A percentile compares a stretch with the other conserved stretches of the same genome.
Conservation (phyloP, 1,140 invertebrate species). For the Hirudo medicinalis region DNA sequence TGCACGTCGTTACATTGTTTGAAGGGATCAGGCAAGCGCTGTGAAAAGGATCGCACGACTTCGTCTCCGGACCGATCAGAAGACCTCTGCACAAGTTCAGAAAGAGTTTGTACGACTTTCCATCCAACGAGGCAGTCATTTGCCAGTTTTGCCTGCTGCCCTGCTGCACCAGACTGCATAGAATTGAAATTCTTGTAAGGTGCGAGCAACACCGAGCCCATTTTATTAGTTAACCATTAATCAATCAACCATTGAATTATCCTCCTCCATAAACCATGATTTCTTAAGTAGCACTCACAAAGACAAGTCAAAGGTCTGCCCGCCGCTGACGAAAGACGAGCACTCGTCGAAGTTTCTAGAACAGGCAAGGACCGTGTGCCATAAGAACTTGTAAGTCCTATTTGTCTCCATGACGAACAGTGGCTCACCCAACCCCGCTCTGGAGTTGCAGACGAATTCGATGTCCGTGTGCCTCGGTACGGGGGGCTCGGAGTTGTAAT, state of each 20-base stretch:
- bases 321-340: not conserved
- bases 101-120: not conserved
- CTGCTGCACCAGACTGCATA: not conserved
- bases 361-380: conserved; percentile 10
- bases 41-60: not conserved
- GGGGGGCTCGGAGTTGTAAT: not conserved
- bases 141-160: conserved; percentile 1
- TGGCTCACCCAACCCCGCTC: not conserved
- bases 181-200: no score
- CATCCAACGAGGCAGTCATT: not conserved
- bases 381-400: conserved; percentile 9
- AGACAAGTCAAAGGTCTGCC: not conserved
- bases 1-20: not conserved
- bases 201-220: no score
- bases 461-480: conserved; percentile 14
- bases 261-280: no score
- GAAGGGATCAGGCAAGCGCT: not conserved
- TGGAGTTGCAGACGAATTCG: conserved; percentile 12
- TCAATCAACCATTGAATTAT: no score
- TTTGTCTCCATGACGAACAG: conserved; percentile 3
- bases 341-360: not conserved
- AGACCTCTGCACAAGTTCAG: not conserved
- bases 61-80: not conserved
- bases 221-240: no score
- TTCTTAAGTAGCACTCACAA: no score